Conservation (phyloP, 2,797 vertebrate species). For the Heteromormyrus szaboi region DNA sequence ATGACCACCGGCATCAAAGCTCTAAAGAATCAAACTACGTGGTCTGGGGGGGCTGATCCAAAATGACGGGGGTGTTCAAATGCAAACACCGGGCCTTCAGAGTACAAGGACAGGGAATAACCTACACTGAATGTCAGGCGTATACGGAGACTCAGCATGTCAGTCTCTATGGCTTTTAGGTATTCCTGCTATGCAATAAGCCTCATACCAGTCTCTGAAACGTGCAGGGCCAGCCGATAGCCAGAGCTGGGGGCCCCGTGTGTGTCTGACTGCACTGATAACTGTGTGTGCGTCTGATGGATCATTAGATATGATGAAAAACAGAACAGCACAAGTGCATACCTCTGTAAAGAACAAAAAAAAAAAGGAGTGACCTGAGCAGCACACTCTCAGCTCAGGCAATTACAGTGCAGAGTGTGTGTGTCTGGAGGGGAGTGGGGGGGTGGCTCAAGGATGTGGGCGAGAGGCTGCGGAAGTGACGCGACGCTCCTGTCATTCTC, state of each 20-base stretch:
- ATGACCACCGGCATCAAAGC: not conserved
- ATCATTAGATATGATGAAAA: not conserved
- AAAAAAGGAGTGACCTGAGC: not conserved
- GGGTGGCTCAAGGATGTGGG: not conserved
- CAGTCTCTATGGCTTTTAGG: not conserved
- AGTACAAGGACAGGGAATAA: not conserved
- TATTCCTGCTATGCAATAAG: not conserved
- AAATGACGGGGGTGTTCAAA: not conserved
- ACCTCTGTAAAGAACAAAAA: not conserved
- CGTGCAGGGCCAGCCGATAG: not conserved
- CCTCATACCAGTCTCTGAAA: not conserved
- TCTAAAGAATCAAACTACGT: not conserved
- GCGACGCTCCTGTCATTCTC: not conserved
- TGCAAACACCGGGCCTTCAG: not conserved
- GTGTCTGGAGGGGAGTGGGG: no score
- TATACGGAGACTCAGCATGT: not conserved
- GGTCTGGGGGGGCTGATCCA: not conserved
- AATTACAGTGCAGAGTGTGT: not conserved
- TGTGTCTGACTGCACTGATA: not conserved
- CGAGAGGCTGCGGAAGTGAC: not conserved
- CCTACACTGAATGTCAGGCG: not conserved
- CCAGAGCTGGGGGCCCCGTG: not conserved
- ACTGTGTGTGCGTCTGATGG: not conserved
- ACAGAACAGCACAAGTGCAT: not conserved
- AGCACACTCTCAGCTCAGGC: not conserved